Evolutionary conservation across 2,113 vertebrate genomes (phyloP), one percentile per base, ranked within the genome.

Genomic region (Promerops cafer): DNA sequence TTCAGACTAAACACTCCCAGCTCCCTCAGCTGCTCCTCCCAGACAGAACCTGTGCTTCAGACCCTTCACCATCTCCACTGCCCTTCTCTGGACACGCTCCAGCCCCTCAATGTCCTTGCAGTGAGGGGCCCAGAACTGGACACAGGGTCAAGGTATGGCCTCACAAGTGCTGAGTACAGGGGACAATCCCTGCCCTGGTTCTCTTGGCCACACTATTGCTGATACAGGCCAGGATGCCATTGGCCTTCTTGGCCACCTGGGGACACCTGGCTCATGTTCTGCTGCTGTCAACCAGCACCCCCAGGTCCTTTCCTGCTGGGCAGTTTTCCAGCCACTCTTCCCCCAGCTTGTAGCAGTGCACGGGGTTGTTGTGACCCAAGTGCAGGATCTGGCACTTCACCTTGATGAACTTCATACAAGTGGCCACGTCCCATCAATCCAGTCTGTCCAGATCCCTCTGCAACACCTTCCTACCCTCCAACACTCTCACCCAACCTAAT

Each of bases 91-190:
- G 53, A n/a, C 16, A 5, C 0, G 0, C 37, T 66, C 16, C 69
- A 82, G 28, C 20, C 0, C 5, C 16, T 30, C 68, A 14, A 0
- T 12, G 20, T 60, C n/a, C 6, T 14, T 53, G 27, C 4, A 13
- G 6, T 6, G 16, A 44, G 12, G 6, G 27, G 11, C 37, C 5
- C 50, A 57, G 52, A 23, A 3, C 6, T 10, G 57, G 10, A 42
- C 57, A 42, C 9, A 31, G 40, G 7, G 35, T 44, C 0, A 0
- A 44, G 45, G 7, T 45, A 33, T 16, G 45, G 33, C 60, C 52
- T 44, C 60, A 74, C 8, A 33, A 44, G 2, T 33, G 44, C 50
- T 3, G 3, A 33, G 50, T 13, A 33, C 26, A 23, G 31, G 4
- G 37, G 8, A 19, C 6, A 17, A 8, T 45, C 44, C 0, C 37